These are phyloP conservation scores for Petaurus breviceps DNA, from an alignment of 2,113 vertebrate genomes.

Conservation along the genomic window DNA sequence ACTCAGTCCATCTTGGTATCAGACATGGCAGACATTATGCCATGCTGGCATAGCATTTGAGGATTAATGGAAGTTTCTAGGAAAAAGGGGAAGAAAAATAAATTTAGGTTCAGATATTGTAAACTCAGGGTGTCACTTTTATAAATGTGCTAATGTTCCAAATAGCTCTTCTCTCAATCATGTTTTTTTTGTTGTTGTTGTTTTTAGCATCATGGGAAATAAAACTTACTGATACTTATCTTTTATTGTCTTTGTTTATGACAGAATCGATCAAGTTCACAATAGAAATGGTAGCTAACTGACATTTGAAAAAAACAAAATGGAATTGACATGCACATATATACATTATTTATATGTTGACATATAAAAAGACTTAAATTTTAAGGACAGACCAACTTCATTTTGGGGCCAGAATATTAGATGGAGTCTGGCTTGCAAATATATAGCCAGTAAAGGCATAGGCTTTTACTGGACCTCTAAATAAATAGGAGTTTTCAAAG, in stretches of 20 bases:
- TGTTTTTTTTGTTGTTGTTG: background rate
- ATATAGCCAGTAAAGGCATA: background rate
- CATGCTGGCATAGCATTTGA: background rate
- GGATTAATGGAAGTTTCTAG: background rate
- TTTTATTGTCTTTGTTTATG: background rate
- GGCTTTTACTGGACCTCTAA: background rate
- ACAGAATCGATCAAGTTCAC: background rate
- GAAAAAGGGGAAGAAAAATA: background rate
- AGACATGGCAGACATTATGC: background rate
- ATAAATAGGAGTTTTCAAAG: background rate
- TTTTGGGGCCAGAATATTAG: background rate
- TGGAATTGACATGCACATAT: background rate
- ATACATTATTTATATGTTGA: background rate
- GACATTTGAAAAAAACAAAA: background rate
- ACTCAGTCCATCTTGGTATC: background rate
- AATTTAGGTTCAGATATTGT: background rate
- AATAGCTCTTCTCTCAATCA: background rate
- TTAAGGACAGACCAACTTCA: background rate
- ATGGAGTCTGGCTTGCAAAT: background rate
- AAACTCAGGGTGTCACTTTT: background rate
- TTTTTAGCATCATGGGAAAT: background rate
- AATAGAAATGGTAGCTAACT: background rate
- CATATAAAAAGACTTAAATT: conserved; percentile 8
- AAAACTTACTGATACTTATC: background rate
- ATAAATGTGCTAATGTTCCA: background rate